phyloP scores from a whole-genome alignment of 2,888 invertebrate genomes.

The Dynastes grantii region DNA sequence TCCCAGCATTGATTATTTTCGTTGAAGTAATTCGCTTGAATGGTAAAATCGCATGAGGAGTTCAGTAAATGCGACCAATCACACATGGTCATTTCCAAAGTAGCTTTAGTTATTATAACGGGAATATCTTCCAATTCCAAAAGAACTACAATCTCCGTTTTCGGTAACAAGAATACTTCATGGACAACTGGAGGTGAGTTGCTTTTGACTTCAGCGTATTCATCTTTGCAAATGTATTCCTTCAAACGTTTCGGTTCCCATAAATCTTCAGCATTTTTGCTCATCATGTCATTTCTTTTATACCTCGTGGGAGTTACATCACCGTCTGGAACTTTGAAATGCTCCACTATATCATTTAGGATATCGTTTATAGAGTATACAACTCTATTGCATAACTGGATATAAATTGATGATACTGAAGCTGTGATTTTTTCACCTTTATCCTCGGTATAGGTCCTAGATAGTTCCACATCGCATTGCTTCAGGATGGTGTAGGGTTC shows the following conservation, averaged over 20 bases:
- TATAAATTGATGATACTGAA: constrained; percentile 79
- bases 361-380: constrained; percentile 80
- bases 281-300: constrained; percentile 37
- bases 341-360: constrained; percentile 68
- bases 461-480: constrained; percentile 82
- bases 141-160: constrained; percentile 76
- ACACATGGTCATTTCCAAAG: constrained; percentile 75
- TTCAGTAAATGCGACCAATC: constrained; percentile 78
- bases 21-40: constrained; percentile 71
- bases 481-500: constrained; percentile 76
- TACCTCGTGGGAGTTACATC: constrained; percentile 53
- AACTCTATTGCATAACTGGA: constrained; percentile 82
- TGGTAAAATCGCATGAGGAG: constrained; percentile 68
- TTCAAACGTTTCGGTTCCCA: constrained; percentile 82
- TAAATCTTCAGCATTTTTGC: constrained; percentile 73
- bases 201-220: constrained; percentile 52
- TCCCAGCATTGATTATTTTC: constrained; percentile 79
- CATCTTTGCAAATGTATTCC: constrained; percentile 59
- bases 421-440: constrained; percentile 79
- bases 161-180: constrained; percentile 66
- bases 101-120: constrained; percentile 73
- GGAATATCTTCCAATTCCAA: constrained; percentile 79
- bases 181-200: constrained; percentile 53
- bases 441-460: constrained; percentile 76
- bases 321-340: constrained; percentile 67